These are phyloP conservation scores for Heliconius nattereri DNA, from an alignment of 1,140 invertebrate genomes.

Conservation along the genomic window DNA sequence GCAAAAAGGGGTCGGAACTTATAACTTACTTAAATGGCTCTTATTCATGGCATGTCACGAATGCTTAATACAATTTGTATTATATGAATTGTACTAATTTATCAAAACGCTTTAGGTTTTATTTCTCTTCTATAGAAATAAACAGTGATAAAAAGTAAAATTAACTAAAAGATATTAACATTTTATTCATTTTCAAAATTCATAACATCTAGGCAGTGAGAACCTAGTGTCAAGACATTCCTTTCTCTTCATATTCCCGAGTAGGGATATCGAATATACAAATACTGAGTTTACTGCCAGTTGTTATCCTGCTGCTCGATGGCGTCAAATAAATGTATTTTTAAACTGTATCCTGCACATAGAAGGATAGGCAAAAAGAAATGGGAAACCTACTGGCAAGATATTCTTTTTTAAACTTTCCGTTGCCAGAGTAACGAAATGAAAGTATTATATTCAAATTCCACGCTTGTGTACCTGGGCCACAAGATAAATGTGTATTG, in stretches of 20 bases:
- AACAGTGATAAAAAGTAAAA: neutral
- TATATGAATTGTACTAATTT: no score
- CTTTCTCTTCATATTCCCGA: neutral
- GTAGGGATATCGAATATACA: neutral
- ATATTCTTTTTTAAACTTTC: no score
- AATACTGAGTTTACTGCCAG: no score
- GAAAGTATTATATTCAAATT: neutral
- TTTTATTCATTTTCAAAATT: neutral
- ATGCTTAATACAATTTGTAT: neutral
- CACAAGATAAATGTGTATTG: neutral
- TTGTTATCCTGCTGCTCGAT: no score
- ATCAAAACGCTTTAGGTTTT: no score
- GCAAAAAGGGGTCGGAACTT: neutral
- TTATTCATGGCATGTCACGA: neutral
- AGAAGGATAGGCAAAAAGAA: no score
- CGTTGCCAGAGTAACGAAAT: no score
- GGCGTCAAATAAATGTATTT: no score
- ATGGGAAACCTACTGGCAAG: no score
- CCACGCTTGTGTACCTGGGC: neutral
- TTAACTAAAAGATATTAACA: neutral
- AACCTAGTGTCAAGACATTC: neutral
- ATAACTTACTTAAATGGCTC: neutral
- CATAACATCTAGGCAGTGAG: neutral
- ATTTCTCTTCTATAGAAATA: neutral
- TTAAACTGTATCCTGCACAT: no score